Evolutionary conservation across 2,888 invertebrate species (phyloP).

Genomic region (Brenthis daphne): DNA sequence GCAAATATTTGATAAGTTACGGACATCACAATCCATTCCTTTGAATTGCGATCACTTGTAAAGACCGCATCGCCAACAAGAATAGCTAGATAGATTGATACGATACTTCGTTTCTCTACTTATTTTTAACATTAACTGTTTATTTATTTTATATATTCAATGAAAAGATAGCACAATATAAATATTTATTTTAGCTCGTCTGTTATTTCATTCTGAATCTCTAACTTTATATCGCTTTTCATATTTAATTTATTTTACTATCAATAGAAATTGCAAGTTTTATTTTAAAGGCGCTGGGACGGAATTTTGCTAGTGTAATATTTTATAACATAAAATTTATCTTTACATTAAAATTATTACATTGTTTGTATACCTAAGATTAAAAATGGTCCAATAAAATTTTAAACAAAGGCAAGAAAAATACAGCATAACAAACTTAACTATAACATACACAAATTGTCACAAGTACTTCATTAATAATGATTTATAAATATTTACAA

Average conservation of each 20-base stretch:
- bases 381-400: no score
- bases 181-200: not conserved
- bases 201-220: not conserved
- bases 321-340: no score
- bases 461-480: no score
- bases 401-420: no score
- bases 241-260: not conserved
- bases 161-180: not conserved
- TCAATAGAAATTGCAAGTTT: not conserved
- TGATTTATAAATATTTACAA: no score
- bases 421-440: no score
- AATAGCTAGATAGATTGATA: slow-evolving; percentile 11
- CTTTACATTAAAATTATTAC: no score
- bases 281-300: not conserved
- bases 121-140: slow-evolving; percentile 3
- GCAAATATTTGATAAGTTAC: slow-evolving; percentile 63
- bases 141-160: slow-evolving; percentile 7
- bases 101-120: not conserved
- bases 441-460: no score
- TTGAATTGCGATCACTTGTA: slow-evolving; percentile 48
- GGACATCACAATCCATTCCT: slow-evolving; percentile 44
- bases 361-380: no score
- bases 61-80: slow-evolving; percentile 12
- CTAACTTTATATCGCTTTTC: not conserved
- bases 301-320: no score